phyloP scores from a whole-genome alignment of 2,888 invertebrate genomes.

The Acrobasis repandana region DNA sequence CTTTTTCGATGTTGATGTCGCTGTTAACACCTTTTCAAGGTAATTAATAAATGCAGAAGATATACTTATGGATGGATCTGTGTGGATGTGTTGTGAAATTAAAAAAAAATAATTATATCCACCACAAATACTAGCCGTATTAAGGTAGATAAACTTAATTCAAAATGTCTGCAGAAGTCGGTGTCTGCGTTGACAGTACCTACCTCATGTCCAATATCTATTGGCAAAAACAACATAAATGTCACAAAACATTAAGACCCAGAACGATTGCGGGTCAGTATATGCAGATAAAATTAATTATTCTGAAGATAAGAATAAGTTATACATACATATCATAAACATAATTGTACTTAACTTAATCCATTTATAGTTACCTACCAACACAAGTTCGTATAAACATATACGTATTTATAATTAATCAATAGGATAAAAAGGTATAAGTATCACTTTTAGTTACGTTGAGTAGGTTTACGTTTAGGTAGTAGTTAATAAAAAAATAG shows the following conservation, averaged over 20 bases:
- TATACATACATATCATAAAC: constrained; percentile 42
- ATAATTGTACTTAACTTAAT: not conserved
- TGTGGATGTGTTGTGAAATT: no score
- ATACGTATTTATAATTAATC: not conserved
- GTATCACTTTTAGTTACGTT: no score
- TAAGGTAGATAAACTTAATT: no score
- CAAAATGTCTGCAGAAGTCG: no score
- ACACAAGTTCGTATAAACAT: not conserved
- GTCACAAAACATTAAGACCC: constrained; percentile 56
- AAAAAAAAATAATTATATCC: no score
- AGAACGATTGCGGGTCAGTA: constrained; percentile 61
- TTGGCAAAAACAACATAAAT: constrained; percentile 44
- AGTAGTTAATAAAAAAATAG: no score
- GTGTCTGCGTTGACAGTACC: no score
- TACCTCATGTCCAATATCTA: no score
- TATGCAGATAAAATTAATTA: constrained; percentile 57
- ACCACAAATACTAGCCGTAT: no score
- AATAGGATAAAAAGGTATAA: not conserved
- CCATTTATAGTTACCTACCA: constrained; percentile 10
- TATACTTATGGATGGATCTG: no score
- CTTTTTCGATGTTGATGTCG: constrained; percentile 78
- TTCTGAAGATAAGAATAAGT: constrained; percentile 52
- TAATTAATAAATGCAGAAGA: constrained; percentile 30
- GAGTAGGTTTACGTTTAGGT: no score
- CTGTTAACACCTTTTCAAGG: constrained; percentile 71